Conservation (phyloP, 2,888 invertebrate species). For the Phyllotreta striolata region DNA sequence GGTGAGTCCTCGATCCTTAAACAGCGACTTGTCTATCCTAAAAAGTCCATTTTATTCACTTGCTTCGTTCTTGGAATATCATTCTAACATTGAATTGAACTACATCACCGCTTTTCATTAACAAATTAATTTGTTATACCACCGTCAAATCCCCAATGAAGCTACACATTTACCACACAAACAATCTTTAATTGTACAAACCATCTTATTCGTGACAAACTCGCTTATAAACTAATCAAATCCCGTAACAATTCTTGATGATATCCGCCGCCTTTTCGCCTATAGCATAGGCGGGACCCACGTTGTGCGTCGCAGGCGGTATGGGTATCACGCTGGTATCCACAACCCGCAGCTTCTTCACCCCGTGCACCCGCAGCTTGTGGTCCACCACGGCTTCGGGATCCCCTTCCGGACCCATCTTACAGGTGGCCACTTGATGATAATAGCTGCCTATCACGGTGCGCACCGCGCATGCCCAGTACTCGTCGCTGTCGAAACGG, state of each 20-base stretch:
- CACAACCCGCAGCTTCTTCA: constrained; percentile 63
- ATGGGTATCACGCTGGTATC: constrained; percentile 67
- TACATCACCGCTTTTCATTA: no score
- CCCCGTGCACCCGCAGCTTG: constrained; percentile 63
- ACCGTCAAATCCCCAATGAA: background rate
- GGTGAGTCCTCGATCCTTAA: no score
- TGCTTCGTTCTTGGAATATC: no score
- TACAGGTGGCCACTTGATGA: constrained; percentile 65
- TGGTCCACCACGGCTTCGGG: constrained; percentile 66
- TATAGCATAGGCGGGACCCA: constrained; percentile 65
- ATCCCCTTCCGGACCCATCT: constrained; percentile 65
- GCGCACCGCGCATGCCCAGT: constrained; percentile 64
- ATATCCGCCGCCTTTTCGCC: constrained; percentile 66
- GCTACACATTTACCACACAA: background rate
- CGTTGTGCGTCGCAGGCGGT: constrained; percentile 64
- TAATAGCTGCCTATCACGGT: constrained; percentile 62
- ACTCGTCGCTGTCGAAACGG: constrained; percentile 61
- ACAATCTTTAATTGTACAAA: background rate
- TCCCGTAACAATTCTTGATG: constrained; percentile 55
- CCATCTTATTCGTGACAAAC: no score
- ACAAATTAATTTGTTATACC: no score
- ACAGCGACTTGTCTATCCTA: no score
- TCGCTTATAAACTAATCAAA: constrained; percentile 1
- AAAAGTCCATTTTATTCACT: no score
- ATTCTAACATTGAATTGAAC: no score